phyloP scores from a whole-genome alignment of 2,113 vertebrate genomes.

The Aphelocoma coerulescens region DNA sequence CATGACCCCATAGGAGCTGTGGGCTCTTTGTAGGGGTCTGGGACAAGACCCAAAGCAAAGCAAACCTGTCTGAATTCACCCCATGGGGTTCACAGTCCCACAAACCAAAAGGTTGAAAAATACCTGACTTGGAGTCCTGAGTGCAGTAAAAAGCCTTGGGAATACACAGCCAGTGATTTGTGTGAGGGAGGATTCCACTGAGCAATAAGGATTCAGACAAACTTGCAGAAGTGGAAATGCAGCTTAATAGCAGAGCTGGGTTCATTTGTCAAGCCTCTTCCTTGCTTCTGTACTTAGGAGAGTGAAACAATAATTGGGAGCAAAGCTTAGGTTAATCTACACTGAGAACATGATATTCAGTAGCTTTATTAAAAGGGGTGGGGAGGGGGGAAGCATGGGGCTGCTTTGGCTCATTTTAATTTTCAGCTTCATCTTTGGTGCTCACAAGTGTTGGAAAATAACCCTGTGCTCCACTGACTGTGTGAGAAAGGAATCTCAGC shows the following conservation, averaged over 20 bases:
- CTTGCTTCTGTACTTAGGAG: neutral
- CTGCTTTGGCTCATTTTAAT: neutral
- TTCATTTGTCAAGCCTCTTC: constrained; percentile 11
- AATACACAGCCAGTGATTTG: neutral
- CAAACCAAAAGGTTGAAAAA: neutral
- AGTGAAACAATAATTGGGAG: constrained; percentile 37
- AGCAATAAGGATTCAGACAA: neutral
- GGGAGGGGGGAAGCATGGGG: neutral
- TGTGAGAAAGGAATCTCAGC: neutral
- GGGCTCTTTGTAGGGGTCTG: neutral
- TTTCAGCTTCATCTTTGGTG: neutral
- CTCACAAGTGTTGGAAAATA: neutral
- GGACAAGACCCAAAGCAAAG: neutral
- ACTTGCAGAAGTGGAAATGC: neutral
- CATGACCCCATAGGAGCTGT: neutral
- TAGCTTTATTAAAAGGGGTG: constrained; percentile 35
- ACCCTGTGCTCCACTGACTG: neutral
- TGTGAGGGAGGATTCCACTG: neutral
- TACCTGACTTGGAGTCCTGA: neutral
- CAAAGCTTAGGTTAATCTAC: constrained; percentile 43
- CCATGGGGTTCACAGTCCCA: neutral
- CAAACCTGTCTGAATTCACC: neutral
- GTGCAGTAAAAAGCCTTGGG: neutral
- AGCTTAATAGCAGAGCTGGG: neutral
- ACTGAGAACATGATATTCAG: neutral